Percentiles rank a stretch among this genome's conserved stretches.
Evolutionary conservation across 2,888 invertebrate species (phyloP).

Genomic region (Idaea straminata): DNA sequence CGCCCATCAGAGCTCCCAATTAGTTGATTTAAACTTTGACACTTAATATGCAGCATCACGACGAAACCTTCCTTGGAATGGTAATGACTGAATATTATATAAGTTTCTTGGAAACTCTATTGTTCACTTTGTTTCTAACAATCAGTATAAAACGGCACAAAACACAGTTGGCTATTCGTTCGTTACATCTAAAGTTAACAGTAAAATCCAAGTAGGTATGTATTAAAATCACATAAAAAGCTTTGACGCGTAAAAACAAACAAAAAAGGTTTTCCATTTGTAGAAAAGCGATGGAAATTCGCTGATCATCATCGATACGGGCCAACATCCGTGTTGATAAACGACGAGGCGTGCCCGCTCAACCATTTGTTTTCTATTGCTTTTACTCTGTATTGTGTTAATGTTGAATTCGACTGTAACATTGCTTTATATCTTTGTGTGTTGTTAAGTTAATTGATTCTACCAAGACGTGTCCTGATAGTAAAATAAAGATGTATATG

Average conservation of each 20-base stretch:
- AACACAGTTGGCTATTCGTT: not conserved
- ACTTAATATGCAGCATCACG: not conserved
- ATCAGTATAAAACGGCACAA: not conserved
- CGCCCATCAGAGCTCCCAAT: conserved; percentile 2
- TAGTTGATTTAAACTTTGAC: conserved; percentile 1
- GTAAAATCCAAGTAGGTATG: not conserved
- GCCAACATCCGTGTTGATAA: conserved; percentile 32
- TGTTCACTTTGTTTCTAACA: not conserved
- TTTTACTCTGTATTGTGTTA: conserved; percentile 26
- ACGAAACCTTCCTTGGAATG: not conserved
- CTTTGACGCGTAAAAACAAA: not conserved
- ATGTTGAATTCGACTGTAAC: conserved; percentile 23
- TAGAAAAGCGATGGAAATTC: conserved; percentile 50
- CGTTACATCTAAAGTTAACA: not conserved
- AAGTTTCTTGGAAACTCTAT: not conserved
- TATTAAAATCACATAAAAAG: conserved; percentile 6
- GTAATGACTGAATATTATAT: not conserved
- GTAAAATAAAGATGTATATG: no score
- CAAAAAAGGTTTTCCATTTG: conserved; percentile 33
- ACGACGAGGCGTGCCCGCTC: conserved; percentile 46
- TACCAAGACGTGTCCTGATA: no score
- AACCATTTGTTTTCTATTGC: conserved; percentile 49
- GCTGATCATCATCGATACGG: conserved; percentile 50
- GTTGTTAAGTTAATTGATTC: no score
- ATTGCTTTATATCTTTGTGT: not conserved